Base-by-base conservation (phyloP, 2,888 invertebrate genomes). In the Conus canariensis region DNA sequence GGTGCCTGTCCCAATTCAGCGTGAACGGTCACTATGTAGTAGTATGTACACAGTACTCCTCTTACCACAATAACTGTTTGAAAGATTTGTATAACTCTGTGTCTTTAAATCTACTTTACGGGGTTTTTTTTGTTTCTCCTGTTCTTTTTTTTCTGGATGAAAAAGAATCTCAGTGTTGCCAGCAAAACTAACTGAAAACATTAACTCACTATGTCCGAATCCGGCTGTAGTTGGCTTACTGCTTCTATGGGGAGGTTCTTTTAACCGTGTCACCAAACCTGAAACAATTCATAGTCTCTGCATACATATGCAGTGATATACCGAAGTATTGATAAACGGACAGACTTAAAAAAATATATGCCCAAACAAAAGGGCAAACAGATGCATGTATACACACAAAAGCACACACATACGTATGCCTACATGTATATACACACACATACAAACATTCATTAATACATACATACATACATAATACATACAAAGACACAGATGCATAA, bases 171-270 rank as follows among this genome's bases (percentile, higher is more conserved):
- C 22, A 83, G 19, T 19, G 56, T 19, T 58, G 12, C 22, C 19
- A 83, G 82, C 9, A 10, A 80, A 30, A 80, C 3, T 12, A 30
- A 80, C 22, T 45, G 45, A 80, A 30, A 25, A 74, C 10, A n/a
- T 22, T 16, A 60, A 94, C 96, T 95, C 96, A 98, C 98, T 98
- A 96, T 99, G 98, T 94, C 98, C 98, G 91, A 99, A 97, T 60
- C 99, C 99, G 85, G 99, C 98, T 77, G 99, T 99, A 90, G 99
- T 98, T 91, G 99, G 99, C 98, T 98, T 90, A 98, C 98, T 88
- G 98, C 98, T 92, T 98, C 98, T 93, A 98, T 98, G 87, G 74
- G 99, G 99, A 93, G 98, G 98, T 92, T 89, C 89, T 45, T 70
- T 89, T 22, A 89, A 70, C n/a, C 89, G 85, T 88, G 91, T 91